These are phyloP conservation scores for Troglohyphantes excavatus DNA, from an alignment of 2,888 invertebrate genomes.

Conservation along the genomic window DNA sequence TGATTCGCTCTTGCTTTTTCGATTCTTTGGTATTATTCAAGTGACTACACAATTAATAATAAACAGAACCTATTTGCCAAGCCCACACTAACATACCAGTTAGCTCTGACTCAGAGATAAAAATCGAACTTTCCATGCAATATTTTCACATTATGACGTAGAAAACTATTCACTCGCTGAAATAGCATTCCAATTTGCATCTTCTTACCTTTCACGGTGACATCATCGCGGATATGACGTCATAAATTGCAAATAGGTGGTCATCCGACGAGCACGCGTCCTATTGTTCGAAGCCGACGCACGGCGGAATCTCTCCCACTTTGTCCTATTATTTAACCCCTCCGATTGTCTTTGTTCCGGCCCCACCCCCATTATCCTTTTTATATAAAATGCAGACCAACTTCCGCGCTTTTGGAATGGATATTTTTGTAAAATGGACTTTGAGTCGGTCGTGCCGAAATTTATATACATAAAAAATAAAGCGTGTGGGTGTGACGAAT, in stretches of 20 bases:
- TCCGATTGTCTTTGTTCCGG: background rate
- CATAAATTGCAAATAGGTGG: slow-evolving; percentile 1
- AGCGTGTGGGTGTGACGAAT: no score
- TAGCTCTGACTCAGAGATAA: background rate
- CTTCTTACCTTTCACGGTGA: background rate
- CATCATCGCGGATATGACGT: slow-evolving; percentile 24
- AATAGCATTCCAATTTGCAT: no score
- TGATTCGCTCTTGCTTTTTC: no score
- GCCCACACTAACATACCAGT: background rate
- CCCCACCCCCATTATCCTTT: background rate
- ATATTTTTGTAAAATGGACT: no score
- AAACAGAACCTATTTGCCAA: no score
- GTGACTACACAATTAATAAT: no score
- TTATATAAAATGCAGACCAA: background rate
- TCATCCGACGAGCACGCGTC: slow-evolving; percentile 21
- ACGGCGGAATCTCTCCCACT: slow-evolving; percentile 15
- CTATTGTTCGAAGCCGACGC: background rate
- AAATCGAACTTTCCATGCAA: background rate
- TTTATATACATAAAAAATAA: no score
- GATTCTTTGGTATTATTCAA: no score
- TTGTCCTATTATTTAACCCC: slow-evolving; percentile 16
- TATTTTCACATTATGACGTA: background rate
- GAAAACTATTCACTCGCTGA: background rate
- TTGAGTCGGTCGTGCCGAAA: no score
- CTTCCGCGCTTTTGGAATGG: no score